Conservation (phyloP, 2,113 vertebrate species). For the Hydrolagus affinis region DNA sequence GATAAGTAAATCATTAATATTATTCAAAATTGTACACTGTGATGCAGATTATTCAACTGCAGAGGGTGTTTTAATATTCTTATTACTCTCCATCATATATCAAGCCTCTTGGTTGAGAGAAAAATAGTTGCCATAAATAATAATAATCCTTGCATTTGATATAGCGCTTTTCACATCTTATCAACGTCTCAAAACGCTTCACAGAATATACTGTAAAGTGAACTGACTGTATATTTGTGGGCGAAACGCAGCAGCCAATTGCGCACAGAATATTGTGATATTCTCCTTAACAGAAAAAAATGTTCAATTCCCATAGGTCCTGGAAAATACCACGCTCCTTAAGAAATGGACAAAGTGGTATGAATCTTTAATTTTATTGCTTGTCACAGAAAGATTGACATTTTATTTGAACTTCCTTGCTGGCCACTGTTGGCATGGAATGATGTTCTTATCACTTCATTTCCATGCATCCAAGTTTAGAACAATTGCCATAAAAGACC, state of each 20-base stretch:
- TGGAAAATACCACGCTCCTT: not conserved
- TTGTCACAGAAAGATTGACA: not conserved
- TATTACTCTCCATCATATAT: too few relatives aligned
- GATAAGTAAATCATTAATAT: not conserved
- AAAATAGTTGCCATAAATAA: too few relatives aligned
- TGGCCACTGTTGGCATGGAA: not conserved
- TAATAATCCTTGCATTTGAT: too few relatives aligned
- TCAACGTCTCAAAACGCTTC: too few relatives aligned
- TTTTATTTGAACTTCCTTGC: not conserved
- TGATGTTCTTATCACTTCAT: not conserved
- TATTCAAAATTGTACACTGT: not conserved
- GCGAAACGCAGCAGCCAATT: too few relatives aligned
- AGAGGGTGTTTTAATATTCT: not conserved
- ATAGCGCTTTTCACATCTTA: too few relatives aligned
- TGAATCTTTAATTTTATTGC: not conserved
- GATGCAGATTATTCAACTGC: not conserved
- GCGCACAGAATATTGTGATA: too few relatives aligned
- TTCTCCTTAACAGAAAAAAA: not conserved
- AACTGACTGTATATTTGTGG: too few relatives aligned
- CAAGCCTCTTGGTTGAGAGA: too few relatives aligned
- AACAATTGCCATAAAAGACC: not conserved
- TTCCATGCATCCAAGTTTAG: not conserved
- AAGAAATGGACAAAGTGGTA: too few relatives aligned
- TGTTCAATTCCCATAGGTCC: not conserved
- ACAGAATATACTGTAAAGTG: too few relatives aligned